Evolutionary conservation across 2,113 vertebrate genomes (phyloP).

Genomic region (Cyphomyrus discorhynchus): DNA sequence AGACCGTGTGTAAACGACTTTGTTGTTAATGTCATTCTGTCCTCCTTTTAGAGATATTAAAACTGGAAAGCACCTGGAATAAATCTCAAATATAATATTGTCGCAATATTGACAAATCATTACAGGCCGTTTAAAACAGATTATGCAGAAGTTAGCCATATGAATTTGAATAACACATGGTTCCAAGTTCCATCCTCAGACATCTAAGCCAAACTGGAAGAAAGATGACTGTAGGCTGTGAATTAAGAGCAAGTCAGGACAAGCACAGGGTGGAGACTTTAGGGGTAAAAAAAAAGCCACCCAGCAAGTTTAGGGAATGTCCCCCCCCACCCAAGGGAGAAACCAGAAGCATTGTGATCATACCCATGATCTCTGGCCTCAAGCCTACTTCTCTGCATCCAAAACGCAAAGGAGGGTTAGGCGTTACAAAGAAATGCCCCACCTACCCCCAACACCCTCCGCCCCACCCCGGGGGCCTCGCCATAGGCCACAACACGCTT

Average conservation of each 20-base stretch:
- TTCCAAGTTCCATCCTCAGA: neutral
- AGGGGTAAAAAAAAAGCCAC: neutral
- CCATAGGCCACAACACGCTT: neutral
- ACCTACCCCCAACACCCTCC: neutral
- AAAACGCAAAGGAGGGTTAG: neutral
- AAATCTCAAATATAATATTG: neutral
- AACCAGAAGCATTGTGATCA: neutral
- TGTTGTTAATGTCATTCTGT: neutral
- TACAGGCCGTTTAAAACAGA: neutral
- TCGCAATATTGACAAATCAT: neutral
- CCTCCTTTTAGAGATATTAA: neutral
- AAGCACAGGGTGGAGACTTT: neutral
- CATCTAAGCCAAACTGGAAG: neutral
- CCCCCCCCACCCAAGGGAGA: neutral
- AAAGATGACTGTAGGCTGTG: neutral
- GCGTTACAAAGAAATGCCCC: neutral
- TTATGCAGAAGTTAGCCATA: neutral
- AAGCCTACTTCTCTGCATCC: neutral
- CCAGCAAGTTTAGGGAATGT: neutral
- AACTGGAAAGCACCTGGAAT: neutral
- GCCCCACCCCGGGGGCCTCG: neutral
- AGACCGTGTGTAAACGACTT: neutral
- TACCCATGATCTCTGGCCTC: neutral
- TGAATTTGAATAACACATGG: neutral
- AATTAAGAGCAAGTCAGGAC: neutral